Evolutionary conservation across 92 coral and sea anemone species (phyloP), one percentile per base, ranked within the genome.

Genomic region (Desmophyllum pertusum): DNA sequence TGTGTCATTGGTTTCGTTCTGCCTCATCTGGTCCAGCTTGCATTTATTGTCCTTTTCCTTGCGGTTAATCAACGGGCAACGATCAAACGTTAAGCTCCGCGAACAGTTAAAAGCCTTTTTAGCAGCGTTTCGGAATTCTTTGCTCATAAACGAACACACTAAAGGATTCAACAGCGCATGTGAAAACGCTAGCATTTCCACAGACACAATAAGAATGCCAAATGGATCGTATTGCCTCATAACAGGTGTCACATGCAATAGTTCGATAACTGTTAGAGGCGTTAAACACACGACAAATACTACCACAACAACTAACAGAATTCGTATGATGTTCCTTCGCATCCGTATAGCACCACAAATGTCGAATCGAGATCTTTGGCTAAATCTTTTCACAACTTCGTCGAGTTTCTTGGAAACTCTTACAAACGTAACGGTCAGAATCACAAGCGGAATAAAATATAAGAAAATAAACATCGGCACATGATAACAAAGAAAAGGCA

Each of bases 81-180:
- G 6, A 71, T 42, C 52, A n/a, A 31, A 31, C 59, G 41, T 72
- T 8, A 72, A 55, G 15, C 19, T 70, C 14, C 29, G 50, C 14
- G 86, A 67, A 25, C 57, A 61, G 42, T 33, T 55, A 4, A 85
- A 70, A 11, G 92, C 91, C 42, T 71, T 79, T 62, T 80, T 92
- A 31, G 92, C 85, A 8, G 91, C 95, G 31, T 85, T 88, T 57
- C 95, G 87, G 72, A 92, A 92, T n/a, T 88, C 94, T 51, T 70
- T 87, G 75, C 92, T 86, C 92, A 90, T 87, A 30, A 92, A 76
- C 4, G 87, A 87, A 70, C 84, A 84, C 15, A 90, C 81, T 21
- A 90, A 25, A 7, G 95, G 95, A 62, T 87, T 92, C 2, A 84
- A 57, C 14, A 92, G 81, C 3, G 93, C 89, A 70, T 92, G 90